Percentiles rank a stretch among this genome's conserved stretches.
Evolutionary conservation across 2,888 invertebrate genomes (phyloP).

Genomic region (Drosophila melanocephala): DNA sequence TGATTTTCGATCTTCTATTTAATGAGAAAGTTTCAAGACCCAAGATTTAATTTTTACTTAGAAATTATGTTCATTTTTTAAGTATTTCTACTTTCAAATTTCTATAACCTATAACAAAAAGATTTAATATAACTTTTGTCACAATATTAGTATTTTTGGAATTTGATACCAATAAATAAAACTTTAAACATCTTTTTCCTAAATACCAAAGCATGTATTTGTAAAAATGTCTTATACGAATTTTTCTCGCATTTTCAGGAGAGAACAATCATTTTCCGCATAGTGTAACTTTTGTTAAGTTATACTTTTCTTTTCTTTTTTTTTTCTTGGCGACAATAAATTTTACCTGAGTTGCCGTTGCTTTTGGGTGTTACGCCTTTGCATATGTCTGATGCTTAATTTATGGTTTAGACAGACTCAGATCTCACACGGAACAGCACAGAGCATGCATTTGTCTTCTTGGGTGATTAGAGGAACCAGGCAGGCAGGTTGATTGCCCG

Average conservation of each 20-base stretch:
- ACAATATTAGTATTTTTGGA: background rate
- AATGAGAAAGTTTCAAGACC: background rate
- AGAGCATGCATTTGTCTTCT: constrained; percentile 22
- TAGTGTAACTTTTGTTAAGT: constrained; percentile 50
- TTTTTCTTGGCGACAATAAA: constrained; percentile 66
- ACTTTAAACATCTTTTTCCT: background rate
- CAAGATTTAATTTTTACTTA: background rate
- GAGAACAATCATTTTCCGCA: constrained; percentile 10
- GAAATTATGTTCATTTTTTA: background rate
- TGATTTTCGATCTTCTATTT: background rate
- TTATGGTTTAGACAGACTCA: constrained; percentile 61
- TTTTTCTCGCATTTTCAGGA: background rate
- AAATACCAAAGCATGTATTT: background rate
- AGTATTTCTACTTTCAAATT: background rate
- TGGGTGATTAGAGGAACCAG: constrained; percentile 43
- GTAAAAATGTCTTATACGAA: background rate
- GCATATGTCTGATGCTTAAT: constrained; percentile 80
- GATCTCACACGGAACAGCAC: constrained; percentile 9
- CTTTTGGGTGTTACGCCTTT: constrained; percentile 77
- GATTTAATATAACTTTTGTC: background rate
- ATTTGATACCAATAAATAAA: background rate
- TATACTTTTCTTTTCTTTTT: constrained; percentile 38
- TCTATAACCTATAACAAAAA: background rate
- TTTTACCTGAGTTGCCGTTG: constrained; percentile 73
- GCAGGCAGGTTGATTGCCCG: constrained; percentile 32